phyloP scores from a whole-genome alignment of 2,888 invertebrate species.

The Podabrus alpinus region DNA sequence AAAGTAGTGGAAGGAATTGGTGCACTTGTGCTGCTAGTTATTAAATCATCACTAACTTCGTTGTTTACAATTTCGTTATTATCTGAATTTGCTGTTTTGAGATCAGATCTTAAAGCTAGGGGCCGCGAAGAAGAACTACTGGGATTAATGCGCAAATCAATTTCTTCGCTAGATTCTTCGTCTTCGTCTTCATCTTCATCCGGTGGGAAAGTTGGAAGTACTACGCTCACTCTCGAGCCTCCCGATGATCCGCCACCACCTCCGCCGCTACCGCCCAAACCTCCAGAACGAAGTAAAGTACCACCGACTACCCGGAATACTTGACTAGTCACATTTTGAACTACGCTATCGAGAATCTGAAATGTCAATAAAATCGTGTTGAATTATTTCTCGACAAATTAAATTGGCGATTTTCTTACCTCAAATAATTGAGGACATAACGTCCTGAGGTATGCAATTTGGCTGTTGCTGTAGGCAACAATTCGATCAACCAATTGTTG shows the following conservation, averaged over 20 bases:
- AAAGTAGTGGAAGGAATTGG: neutral
- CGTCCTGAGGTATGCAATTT: conserved; percentile 50
- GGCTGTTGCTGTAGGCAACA: conserved; percentile 41
- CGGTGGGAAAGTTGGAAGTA: conserved; percentile 69
- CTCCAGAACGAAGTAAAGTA: conserved; percentile 65
- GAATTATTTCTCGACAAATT: neutral
- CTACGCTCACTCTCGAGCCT: conserved; percentile 64
- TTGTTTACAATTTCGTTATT: neutral
- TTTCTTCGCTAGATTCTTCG: conserved; percentile 52
- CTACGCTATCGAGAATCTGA: conserved; percentile 75
- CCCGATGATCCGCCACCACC: conserved; percentile 54
- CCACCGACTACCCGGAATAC: conserved; percentile 79
- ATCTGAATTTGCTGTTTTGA: neutral
- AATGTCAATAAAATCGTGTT: neutral
- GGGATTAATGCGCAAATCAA: conserved; percentile 32
- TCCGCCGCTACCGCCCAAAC: conserved; percentile 58
- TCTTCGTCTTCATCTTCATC: conserved; percentile 68
- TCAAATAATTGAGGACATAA: conserved; percentile 53
- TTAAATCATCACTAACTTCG: neutral
- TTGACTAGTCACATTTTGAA: conserved; percentile 73
- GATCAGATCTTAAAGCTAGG: neutral
- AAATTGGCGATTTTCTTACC: conserved; percentile 43
- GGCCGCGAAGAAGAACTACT: neutral
- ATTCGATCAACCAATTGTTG: conserved; percentile 13
- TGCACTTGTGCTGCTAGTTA: neutral